Evolutionary conservation across 2,113 vertebrate genomes (phyloP).

Genomic region (Chaenocephalus aceratus): DNA sequence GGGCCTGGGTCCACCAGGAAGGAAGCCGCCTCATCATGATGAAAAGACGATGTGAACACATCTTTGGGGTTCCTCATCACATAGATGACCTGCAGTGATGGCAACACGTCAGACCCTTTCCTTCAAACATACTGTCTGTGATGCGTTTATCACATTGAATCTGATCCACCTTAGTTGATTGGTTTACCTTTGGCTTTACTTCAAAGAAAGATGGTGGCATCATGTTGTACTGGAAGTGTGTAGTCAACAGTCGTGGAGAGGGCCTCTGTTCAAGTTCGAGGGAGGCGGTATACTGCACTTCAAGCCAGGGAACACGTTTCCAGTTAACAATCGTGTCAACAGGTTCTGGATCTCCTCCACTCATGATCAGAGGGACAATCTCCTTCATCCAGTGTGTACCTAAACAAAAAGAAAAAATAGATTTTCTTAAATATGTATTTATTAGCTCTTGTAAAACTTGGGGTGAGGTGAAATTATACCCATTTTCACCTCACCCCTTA

Average conservation of each 20-base stretch:
- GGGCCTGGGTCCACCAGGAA: slow-evolving; percentile 74
- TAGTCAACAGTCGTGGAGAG: slow-evolving; percentile 79
- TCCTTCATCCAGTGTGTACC: slow-evolving; percentile 86
- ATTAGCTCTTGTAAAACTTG: too few species aligned
- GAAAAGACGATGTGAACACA: slow-evolving; percentile 78
- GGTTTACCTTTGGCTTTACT: slow-evolving; percentile 78
- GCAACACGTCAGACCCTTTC: neutral
- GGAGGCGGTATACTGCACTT: slow-evolving; percentile 33
- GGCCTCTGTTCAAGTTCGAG: slow-evolving; percentile 77
- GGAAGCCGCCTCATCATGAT: slow-evolving; percentile 68
- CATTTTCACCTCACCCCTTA: too few species aligned
- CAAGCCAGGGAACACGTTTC: slow-evolving; percentile 76
- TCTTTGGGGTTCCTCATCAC: slow-evolving; percentile 83
- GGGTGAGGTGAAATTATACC: neutral
- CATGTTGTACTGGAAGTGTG: slow-evolving; percentile 77
- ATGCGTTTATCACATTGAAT: too few species aligned
- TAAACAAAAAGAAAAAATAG: slow-evolving; percentile 24
- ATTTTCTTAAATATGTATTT: too few species aligned
- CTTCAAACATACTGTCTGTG: too few species aligned
- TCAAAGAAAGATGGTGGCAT: slow-evolving; percentile 79
- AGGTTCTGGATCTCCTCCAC: slow-evolving; percentile 75
- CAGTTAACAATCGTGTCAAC: slow-evolving; percentile 79
- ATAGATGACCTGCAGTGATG: slow-evolving; percentile 77
- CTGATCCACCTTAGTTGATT: too few species aligned
- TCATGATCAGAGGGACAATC: slow-evolving; percentile 78